Evolutionary conservation across 2,888 invertebrate genomes (phyloP), one percentile per base, ranked within the genome.

Genomic region (Bombyx huttoni): DNA sequence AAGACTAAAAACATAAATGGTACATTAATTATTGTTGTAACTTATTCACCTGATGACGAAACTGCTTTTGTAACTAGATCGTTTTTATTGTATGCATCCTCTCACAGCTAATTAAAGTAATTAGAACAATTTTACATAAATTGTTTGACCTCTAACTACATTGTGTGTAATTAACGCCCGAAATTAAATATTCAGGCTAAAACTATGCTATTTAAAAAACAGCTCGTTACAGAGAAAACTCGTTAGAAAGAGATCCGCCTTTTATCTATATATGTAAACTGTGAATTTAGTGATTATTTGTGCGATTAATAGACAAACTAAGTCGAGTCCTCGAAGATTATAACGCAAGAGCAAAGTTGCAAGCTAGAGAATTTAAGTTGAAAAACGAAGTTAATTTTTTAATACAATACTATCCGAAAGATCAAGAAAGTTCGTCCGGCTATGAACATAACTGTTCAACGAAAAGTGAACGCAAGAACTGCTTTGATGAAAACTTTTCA

Each of bases 401-500:
- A 3, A 83, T 83, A 1, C 76, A 70, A 62, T 80, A 77, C 54
- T 61, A 50, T 52, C 80, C 78, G 34, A 68, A 55, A 62, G 77
- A 78, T 67, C 63, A 78, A 52, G 77, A 79, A 47, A 62, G 52
- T 33, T 59, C 64, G 33, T 73, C 40, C 0, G 12, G 9, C 12
- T 40, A 8, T 10, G 40, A 10, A 40, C 3, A 2, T 8, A 40
- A 40, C 40, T 40, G 40, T 40, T 58, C 65, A 50, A 63, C 61
- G 50, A 69, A 65, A 47, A 55, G 52, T 56, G 63, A 66, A 52
- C 78, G 75, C 65, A 70, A 58, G 61, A 64, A 74, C 58, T 68
- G 56, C 65, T 85, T 81, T 78, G 78, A 87, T 85, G 86, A 85
- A 72, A 85, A 85, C 75, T 84, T 84, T 56, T 75, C 78, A 86